Percentiles rank a stretch among this genome's conserved stretches.
Conservation (phyloP, 2,113 vertebrate species). For the Elaphurus davidianus region DNA sequence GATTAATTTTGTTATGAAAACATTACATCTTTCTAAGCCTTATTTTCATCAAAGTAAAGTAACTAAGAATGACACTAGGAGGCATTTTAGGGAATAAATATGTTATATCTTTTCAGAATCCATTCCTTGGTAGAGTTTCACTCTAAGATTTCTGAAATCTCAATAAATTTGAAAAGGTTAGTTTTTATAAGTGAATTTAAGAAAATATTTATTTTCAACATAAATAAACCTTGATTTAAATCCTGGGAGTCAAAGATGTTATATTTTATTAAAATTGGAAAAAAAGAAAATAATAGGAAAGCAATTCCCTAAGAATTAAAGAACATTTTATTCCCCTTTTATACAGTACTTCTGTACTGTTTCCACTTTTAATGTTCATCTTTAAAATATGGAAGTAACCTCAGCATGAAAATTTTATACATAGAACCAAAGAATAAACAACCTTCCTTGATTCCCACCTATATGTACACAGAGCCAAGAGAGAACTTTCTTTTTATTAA, state of each 20-base stretch:
- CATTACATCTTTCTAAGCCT: background rate
- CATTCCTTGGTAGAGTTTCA: background rate
- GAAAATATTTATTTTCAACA: background rate
- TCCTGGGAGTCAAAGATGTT: background rate
- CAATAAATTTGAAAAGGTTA: background rate
- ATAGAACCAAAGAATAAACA: background rate
- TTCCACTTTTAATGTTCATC: background rate
- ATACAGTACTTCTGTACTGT: background rate
- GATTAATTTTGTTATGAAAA: background rate
- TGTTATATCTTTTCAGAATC: background rate
- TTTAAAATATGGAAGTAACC: background rate
- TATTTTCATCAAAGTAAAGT: background rate
- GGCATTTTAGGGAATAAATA: background rate
- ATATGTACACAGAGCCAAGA: background rate
- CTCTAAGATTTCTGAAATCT: background rate
- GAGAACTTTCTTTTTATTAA: slow-evolving; percentile 3
- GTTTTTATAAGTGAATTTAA: background rate
- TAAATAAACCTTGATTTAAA: background rate
- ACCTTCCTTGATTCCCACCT: background rate
- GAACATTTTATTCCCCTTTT: background rate
- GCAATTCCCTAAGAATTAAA: background rate
- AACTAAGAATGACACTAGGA: background rate
- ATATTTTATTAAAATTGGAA: background rate
- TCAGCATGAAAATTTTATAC: background rate
- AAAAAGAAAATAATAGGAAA: background rate